Conservation (phyloP, 2,113 vertebrate genomes). For the Aythya baeri region DNA sequence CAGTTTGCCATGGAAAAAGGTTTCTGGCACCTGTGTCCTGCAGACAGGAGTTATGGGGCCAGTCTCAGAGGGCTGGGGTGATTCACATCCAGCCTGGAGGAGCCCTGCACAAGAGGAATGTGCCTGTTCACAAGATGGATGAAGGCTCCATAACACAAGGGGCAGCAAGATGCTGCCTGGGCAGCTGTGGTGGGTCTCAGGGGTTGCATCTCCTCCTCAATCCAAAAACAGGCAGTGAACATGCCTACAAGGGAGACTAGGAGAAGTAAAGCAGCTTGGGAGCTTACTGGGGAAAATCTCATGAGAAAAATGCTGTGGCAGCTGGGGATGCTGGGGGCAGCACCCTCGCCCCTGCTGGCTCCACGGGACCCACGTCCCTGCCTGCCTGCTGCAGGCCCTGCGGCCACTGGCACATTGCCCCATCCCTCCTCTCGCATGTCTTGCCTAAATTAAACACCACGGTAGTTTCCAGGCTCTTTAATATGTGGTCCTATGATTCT, state of each 20-base stretch:
- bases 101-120: slow-evolving; percentile 25
- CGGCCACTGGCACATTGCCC: background rate
- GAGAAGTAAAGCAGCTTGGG: slow-evolving; percentile 25
- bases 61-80: background rate
- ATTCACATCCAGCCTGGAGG: background rate
- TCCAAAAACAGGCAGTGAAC: slow-evolving; percentile 28
- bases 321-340: too few relatives aligned
- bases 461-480: background rate
- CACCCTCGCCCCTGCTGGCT: background rate
- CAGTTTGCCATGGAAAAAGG: background rate
- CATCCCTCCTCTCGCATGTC: fast-evolving
- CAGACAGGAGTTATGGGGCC: background rate
- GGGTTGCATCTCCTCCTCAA: slow-evolving; percentile 62
- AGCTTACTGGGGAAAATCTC: slow-evolving; percentile 32
- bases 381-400: background rate
- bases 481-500: too few relatives aligned
- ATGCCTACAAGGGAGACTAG: background rate
- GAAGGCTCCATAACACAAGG: slow-evolving; percentile 20
- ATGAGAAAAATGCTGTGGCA: background rate
- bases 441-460: background rate
- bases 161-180: slow-evolving; percentile 44
- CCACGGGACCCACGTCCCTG: too few relatives aligned
- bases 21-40: fast-evolving
- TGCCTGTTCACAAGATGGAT: slow-evolving; percentile 47
- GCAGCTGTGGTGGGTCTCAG: slow-evolving; percentile 36